Base-by-base conservation (phyloP, 2,888 invertebrate genomes). In the Willowsia nigromaculata region DNA sequence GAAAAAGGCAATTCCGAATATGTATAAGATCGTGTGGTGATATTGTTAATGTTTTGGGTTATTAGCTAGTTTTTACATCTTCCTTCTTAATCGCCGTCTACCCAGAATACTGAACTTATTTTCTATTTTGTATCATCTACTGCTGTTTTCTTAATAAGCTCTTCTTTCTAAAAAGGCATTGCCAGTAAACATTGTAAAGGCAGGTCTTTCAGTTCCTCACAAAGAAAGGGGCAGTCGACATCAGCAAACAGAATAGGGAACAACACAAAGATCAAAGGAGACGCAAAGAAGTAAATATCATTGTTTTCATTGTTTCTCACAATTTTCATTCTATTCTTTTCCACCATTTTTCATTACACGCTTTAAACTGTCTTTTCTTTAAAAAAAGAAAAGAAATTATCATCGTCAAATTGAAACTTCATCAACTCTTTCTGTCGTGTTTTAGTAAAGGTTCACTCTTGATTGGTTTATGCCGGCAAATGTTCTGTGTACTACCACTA, bases 291-390 rank as follows among this genome's bases (percentile, higher is more conserved):
- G 74, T 82, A 88, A 82, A 82, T 88, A 82, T 82, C 74, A 88
- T 87, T 81, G 81, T 86, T 80, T 47, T 74, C 74, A 87, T 87
- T 87, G 87, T 87, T 88, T 82, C 59, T 25, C 43, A 47, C 59
- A 71, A 74, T 81, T 86, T 80, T 50, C 78, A 11, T 22, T 65
- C 78, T 30, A 85, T 78, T 85, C 80, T 80, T 81, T 25, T 37
- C 81, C 6, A 15, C 88, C 56, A 88, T 74, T 88, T 56, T 82
- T 88, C 88, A 88, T 88, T 88, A 82, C 74, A 88, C 82, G 88
- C 53, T 88, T 88, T 74, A 88, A 88, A 59, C 27, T 62, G 74
- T 13, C 82, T 65, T 18, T 82, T 71, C 59, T 59, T 62, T 43
- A 68, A 62, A 80, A 59, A 56, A 81, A 71, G 43, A 25, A 56